These are phyloP conservation scores for Galendromus occidentalis DNA, from an alignment of 1,140 invertebrate species.

Conservation along the genomic window DNA sequence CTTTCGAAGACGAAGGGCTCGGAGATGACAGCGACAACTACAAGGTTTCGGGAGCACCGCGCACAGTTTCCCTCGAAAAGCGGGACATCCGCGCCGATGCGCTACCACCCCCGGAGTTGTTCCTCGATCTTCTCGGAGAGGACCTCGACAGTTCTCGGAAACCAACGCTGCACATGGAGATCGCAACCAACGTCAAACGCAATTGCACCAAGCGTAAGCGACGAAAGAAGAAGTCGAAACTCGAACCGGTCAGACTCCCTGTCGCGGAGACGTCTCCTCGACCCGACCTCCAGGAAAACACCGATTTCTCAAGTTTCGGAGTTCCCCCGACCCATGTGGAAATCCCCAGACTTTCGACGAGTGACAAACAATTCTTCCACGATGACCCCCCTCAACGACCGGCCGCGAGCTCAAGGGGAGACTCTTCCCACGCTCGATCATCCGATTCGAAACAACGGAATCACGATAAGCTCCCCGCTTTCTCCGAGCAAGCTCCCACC, in stretches of 20 bases:
- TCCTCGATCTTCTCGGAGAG: neutral
- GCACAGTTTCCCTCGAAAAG: neutral
- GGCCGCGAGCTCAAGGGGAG: neutral
- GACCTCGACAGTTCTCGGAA: neutral
- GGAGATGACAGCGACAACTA: neutral
- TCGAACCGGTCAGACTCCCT: neutral
- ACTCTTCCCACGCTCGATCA: neutral
- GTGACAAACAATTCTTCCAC: neutral
- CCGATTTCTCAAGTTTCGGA: neutral
- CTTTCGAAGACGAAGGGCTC: neutral
- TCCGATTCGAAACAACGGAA: neutral
- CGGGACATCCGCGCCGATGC: neutral
- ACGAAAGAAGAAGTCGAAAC: neutral
- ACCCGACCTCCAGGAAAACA: neutral
- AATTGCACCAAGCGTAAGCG: constrained; percentile 1
- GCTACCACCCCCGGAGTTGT: neutral
- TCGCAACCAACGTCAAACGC: neutral
- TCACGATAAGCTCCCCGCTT: neutral
- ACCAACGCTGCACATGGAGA: neutral
- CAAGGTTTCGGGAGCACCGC: neutral
- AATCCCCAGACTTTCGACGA: neutral
- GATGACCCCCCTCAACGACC: neutral
- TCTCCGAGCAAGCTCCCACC: neutral
- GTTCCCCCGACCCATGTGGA: neutral
- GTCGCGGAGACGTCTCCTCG: neutral